Conservation (phyloP, 2,113 vertebrate species). For the Trinectes maculatus region DNA sequence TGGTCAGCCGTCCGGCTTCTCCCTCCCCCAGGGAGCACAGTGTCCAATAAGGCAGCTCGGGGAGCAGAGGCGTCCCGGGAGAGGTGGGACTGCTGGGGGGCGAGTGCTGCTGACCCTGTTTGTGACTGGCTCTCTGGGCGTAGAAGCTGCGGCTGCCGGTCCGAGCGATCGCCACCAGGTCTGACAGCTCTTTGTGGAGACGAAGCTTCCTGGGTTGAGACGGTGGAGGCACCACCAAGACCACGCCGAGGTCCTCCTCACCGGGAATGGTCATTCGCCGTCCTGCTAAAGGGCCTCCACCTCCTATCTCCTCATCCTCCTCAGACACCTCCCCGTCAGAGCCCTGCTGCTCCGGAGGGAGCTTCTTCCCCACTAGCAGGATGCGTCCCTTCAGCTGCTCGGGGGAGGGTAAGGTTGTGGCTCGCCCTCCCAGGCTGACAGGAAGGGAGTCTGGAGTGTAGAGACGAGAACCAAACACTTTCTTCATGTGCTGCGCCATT, state of each 20-base stretch:
- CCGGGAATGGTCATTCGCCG: constrained; percentile 83
- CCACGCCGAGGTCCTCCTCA: constrained; percentile 82
- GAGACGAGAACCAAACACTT: constrained; percentile 87
- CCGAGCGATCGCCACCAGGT: constrained; percentile 89
- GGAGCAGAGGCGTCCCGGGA: constrained; percentile 66
- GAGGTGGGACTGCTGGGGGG: constrained; percentile 88
- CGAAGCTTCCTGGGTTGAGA: constrained; percentile 86
- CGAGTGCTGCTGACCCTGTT: constrained; percentile 83
- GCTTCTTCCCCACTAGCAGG: constrained; percentile 92
- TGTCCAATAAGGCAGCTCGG: constrained; percentile 84
- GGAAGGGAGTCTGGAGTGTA: constrained; percentile 85
- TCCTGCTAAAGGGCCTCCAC: constrained; percentile 81
- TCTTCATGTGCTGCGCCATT: constrained; percentile 90
- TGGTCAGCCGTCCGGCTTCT: constrained; percentile 91
- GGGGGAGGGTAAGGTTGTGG: constrained; percentile 87
- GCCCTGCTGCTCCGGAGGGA: constrained; percentile 82
- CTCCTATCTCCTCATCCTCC: constrained; percentile 95
- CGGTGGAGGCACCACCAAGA: constrained; percentile 83
- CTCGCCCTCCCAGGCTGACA: constrained; percentile 80
- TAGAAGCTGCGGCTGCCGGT: constrained; percentile 87
- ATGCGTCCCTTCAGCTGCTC: constrained; percentile 92
- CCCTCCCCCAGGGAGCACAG: constrained; percentile 95
- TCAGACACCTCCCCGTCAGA: constrained; percentile 94
- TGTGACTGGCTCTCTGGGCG: constrained; percentile 63
- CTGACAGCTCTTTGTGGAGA: constrained; percentile 91